A percentile compares a stretch with the other conserved stretches of the same genome.
phyloP scores from a whole-genome alignment of 2,113 vertebrate species.

The Taxidea taxus region DNA sequence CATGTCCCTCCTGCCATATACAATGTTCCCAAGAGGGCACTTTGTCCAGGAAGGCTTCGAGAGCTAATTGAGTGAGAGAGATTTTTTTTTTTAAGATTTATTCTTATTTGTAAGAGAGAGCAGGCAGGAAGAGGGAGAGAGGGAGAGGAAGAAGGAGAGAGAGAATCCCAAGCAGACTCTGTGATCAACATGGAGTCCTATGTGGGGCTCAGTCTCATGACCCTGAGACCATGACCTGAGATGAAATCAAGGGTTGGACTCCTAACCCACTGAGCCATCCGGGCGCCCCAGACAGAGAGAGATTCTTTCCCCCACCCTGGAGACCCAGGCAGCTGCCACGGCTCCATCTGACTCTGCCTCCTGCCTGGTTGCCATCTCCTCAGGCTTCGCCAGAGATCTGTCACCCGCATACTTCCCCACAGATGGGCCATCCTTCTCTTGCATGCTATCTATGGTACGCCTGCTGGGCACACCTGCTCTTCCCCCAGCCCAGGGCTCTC shows the following conservation, averaged over 20 bases:
- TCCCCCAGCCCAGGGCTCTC: background rate
- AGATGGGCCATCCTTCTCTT: too few relatives aligned
- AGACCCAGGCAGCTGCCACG: background rate
- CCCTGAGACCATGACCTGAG: background rate
- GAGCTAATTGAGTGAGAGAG: background rate
- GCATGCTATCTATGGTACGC: background rate
- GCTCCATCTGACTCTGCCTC: background rate
- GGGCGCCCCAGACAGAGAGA: background rate
- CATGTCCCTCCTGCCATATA: background rate
- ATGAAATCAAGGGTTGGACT: background rate
- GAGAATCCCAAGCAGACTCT: background rate
- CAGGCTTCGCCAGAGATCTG: background rate
- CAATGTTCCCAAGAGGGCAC: background rate
- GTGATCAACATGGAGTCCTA: background rate
- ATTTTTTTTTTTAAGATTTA: background rate
- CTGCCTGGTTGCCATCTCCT: too few relatives aligned
- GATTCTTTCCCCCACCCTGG: background rate
- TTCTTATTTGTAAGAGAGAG: background rate
- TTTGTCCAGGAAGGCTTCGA: background rate
- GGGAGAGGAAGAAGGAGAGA: background rate
- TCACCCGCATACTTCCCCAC: fast-evolving
- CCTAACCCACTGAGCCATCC: background rate
- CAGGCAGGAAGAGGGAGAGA: background rate
- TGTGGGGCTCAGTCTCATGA: background rate
- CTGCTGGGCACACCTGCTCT: background rate